These are phyloP conservation scores for Zeuzera pyrina DNA, from an alignment of 2,888 invertebrate genomes.

Conservation along the genomic window DNA sequence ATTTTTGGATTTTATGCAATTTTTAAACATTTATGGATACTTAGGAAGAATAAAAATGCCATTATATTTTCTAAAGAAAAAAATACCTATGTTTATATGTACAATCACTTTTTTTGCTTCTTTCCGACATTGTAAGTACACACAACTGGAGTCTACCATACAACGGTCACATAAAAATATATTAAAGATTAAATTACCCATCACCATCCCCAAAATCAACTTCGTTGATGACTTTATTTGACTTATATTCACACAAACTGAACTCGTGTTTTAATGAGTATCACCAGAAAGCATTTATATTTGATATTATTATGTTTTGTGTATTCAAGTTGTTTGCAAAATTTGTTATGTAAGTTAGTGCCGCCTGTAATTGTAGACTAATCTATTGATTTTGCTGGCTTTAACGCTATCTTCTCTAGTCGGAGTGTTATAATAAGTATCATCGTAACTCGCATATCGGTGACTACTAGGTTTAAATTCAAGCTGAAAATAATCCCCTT, in stretches of 20 bases:
- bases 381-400: constrained; percentile 62
- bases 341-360: constrained; percentile 25
- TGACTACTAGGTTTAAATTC: constrained; percentile 60
- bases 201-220: constrained; percentile 23
- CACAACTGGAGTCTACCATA: not conserved
- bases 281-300: constrained; percentile 33
- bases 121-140: not conserved
- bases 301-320: constrained; percentile 5
- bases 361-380: constrained; percentile 64
- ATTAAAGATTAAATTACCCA: constrained; percentile 20
- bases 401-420: constrained; percentile 43
- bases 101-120: not conserved
- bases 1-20: too few relatives aligned
- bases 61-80: too few relatives aligned
- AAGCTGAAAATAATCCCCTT: constrained; percentile 55
- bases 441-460: constrained; percentile 59
- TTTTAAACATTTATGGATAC: too few relatives aligned
- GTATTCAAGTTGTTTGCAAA: constrained; percentile 9
- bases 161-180: not conserved
- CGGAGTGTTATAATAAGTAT: constrained; percentile 47
- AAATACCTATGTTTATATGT: not conserved
- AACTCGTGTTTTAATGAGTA: constrained; percentile 26
- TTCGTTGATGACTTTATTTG: constrained; percentile 15
- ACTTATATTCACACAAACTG: not conserved
- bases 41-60: too few relatives aligned